A percentile compares a stretch with the other conserved stretches of the same genome.
These are phyloP conservation scores for Archocentrus centrarchus DNA, from an alignment of 2,113 vertebrate species.

Conservation along the genomic window DNA sequence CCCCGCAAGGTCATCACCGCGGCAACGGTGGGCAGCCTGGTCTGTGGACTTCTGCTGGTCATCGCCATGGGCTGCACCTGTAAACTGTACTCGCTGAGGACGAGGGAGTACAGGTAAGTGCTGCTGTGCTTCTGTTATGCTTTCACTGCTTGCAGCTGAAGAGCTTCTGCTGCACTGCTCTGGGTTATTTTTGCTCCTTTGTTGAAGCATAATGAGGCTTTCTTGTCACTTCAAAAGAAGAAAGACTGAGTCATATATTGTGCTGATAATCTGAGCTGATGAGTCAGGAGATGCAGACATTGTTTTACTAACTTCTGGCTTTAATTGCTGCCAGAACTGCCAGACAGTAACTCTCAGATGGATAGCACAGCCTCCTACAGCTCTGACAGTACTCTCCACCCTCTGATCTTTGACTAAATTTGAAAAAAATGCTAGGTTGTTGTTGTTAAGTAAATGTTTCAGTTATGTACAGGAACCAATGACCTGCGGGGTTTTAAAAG, in stretches of 20 bases:
- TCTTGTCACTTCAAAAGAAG: not conserved
- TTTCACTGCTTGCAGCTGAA: not conserved
- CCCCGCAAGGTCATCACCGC: conserved; percentile 93
- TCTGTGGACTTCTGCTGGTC: conserved; percentile 90
- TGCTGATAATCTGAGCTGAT: not conserved
- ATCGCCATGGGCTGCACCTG: conserved; percentile 93
- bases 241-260: not conserved
- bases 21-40: conserved; percentile 89
- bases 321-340: conserved; percentile 5
- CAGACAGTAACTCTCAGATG: conserved; percentile 5
- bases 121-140: not conserved
- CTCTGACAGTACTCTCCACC: not conserved
- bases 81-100: conserved; percentile 89
- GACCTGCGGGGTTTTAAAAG: not conserved
- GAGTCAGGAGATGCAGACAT: conserved; percentile 11
- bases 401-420: not conserved
- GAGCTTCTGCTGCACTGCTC: not conserved
- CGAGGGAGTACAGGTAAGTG: conserved; percentile 85
- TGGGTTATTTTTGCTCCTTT: not conserved
- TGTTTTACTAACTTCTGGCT: not conserved
- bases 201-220: not conserved
- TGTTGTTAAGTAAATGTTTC: not conserved
- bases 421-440: not conserved
- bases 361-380: conserved; percentile 3
- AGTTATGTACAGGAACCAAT: not conserved